A percentile compares a stretch with the other conserved stretches of the same genome.
Evolutionary conservation across 2,888 invertebrate species (phyloP).

Genomic region (Shargacucullia verbasci): DNA sequence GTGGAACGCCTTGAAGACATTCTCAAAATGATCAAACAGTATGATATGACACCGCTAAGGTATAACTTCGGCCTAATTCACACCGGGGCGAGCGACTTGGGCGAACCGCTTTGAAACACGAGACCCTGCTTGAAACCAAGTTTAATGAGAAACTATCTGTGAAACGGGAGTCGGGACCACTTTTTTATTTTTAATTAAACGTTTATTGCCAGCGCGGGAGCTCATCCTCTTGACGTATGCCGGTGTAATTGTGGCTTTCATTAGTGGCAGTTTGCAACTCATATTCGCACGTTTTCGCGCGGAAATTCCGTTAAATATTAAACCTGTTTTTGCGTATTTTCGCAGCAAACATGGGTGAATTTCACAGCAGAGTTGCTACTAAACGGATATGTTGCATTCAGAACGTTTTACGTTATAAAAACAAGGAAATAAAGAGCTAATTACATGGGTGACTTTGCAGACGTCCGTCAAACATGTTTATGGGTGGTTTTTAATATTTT

Average conservation of each 20-base stretch:
- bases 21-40: constrained; percentile 71
- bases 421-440: constrained; percentile 28
- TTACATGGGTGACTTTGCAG: constrained; percentile 12
- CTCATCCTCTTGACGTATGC: constrained; percentile 60
- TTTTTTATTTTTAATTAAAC: constrained; percentile 72
- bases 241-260: constrained; percentile 71
- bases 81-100: constrained; percentile 56
- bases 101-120: constrained; percentile 66
- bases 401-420: constrained; percentile 14
- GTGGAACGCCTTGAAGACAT: constrained; percentile 54
- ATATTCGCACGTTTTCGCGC: constrained; percentile 65
- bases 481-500: too few relatives aligned
- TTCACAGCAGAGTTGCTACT: constrained; percentile 28
- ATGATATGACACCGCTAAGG: constrained; percentile 67
- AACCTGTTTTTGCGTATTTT: constrained; percentile 47
- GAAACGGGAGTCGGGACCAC: constrained; percentile 59
- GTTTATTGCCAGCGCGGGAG: constrained; percentile 57
- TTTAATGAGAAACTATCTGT: constrained; percentile 73
- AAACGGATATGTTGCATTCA: constrained; percentile 32
- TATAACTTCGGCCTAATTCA: constrained; percentile 62
- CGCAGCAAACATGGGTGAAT: constrained; percentile 25
- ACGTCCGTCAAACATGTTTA: neutral
- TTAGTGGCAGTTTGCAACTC: constrained; percentile 69
- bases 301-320: constrained; percentile 55
- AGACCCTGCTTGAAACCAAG: constrained; percentile 58